Percentiles rank a stretch among this genome's conserved stretches.
Evolutionary conservation across 2,113 vertebrate genomes (phyloP).

Genomic region (Scatophagus argus): DNA sequence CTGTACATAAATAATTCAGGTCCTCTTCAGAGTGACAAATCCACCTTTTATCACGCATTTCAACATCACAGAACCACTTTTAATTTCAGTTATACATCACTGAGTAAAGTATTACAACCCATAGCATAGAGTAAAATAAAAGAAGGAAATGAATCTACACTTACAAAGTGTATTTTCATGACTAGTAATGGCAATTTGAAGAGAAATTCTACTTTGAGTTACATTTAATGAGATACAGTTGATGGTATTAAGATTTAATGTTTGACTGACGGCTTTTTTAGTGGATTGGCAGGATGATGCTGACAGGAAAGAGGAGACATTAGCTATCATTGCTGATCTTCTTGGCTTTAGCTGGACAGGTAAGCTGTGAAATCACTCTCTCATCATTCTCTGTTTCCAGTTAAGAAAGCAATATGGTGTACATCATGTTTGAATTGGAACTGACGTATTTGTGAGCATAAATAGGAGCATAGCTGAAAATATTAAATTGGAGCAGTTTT

Average conservation of each 20-base stretch:
- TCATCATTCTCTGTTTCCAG: neutral
- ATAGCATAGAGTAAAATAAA: slow-evolving; percentile 42
- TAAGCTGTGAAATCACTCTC: slow-evolving; percentile 73
- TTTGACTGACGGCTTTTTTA: slow-evolving; percentile 85
- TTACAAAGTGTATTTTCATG: slow-evolving; percentile 11
- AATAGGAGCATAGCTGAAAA: neutral
- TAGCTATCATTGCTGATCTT: slow-evolving; percentile 95
- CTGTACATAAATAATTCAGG: slow-evolving; percentile 13
- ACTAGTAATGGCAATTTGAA: slow-evolving; percentile 11
- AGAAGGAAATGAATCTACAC: slow-evolving; percentile 4
- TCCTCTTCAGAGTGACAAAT: slow-evolving; percentile 13
- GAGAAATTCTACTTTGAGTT: neutral
- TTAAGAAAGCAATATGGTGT: neutral
- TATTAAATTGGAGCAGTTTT: neutral
- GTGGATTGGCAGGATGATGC: slow-evolving; percentile 91
- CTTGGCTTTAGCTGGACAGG: slow-evolving; percentile 99
- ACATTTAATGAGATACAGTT: neutral
- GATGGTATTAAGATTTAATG: slow-evolving; percentile 36
- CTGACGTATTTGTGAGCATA: neutral
- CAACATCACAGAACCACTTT: slow-evolving; percentile 51
- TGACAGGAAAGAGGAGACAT: slow-evolving; percentile 92
- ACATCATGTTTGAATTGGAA: neutral
- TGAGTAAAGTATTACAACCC: slow-evolving; percentile 45
- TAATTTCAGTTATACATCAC: too few species aligned
- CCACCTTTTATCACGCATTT: slow-evolving; percentile 51